Base-by-base conservation (phyloP, 2,888 invertebrate genomes). In the Adineta ricciae region DNA sequence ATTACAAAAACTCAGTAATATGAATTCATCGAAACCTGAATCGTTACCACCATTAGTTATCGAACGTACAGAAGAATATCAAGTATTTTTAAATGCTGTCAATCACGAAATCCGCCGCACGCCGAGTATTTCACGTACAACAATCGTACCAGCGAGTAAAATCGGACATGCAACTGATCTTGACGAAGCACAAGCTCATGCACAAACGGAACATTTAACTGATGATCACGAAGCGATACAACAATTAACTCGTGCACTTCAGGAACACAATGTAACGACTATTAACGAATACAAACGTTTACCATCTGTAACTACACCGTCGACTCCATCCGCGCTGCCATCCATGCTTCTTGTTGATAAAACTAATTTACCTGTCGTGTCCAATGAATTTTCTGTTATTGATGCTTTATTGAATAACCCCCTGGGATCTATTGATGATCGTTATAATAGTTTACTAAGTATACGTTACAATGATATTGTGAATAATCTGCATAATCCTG, bases 41-140 rank as follows among this genome's bases (percentile, higher is more conserved):
- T 64, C 36, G 7, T 16, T 27, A 64, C 3, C 38, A 41, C 41
- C 78, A 14, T 2, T n/a, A 24, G 41, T 78, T 41, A 41, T 78
- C 9, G 78, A 78, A 78, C 78, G 78, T 41, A 78, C 78, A 2
- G 78, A 78, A 78, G 41, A 78, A 78, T 78, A 78, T 78, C 78
- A 78, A 78, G 41, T 78, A 11, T 78, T 41, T 78, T 14, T 78
- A 24, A 32, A 78, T 78, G 8, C 38, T 8, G 24, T 21, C 24
- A 41, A 41, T 41, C 38, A 78, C 41, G 41, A 78, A 41, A 4
- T 78, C 41, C 41, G 78, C n/a, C 78, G 78, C 41, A 78, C 78
- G 41, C 78, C 78, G 41, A 41, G 38, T 41, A 41, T n/a, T 24
- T n/a, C 38, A 41, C 38, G 41, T 24, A 78, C 78, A 11, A 36